A percentile compares a stretch with the other conserved stretches of the same genome.
phyloP scores from a whole-genome alignment of 35 echinoderm and acorn worm genomes.

The Strongylocentrotus purpuratus region DNA sequence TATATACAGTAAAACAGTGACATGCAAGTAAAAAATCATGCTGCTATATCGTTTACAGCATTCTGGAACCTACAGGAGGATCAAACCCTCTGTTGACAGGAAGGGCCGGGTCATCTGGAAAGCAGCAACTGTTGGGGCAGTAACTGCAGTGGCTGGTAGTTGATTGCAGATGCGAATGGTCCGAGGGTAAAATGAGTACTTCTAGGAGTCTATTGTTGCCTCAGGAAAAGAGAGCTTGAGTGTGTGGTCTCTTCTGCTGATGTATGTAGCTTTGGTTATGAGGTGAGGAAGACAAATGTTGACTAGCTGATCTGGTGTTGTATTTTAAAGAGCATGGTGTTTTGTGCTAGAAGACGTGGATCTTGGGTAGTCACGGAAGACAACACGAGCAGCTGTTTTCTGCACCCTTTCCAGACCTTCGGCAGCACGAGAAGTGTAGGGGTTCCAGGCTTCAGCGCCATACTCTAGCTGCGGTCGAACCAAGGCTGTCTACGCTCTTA shows the following conservation, averaged over 20 bases:
- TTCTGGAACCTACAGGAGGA: constrained; percentile 32
- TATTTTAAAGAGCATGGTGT: constrained; percentile 10
- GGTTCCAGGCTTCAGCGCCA: constrained; percentile 29
- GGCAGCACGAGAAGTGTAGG: constrained; percentile 1
- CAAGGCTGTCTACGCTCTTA: constrained; percentile 44
- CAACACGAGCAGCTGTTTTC: constrained; percentile 46
- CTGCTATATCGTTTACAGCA: not conserved
- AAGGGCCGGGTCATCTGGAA: constrained; percentile 42
- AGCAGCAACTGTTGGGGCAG: constrained; percentile 17
- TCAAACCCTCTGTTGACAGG: constrained; percentile 43
- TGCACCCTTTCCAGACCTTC: constrained; percentile 28
- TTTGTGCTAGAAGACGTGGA: constrained; percentile 29
- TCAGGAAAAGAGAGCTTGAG: not conserved
- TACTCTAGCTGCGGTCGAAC: constrained; percentile 58
- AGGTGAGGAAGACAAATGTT: constrained; percentile 26
- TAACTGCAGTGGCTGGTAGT: not conserved
- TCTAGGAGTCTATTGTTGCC: no score
- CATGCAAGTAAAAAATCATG: not conserved
- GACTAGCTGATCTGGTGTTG: not conserved
- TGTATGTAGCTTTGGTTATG: constrained; percentile 40
- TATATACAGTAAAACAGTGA: not conserved
- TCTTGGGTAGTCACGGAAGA: constrained; percentile 29
- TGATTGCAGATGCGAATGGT: constrained; percentile 28
- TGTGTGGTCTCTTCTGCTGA: not conserved
- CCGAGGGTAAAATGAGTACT: constrained; percentile 44